Conservation (phyloP, 2,888 invertebrate species). For the Drosophila differens region DNA sequence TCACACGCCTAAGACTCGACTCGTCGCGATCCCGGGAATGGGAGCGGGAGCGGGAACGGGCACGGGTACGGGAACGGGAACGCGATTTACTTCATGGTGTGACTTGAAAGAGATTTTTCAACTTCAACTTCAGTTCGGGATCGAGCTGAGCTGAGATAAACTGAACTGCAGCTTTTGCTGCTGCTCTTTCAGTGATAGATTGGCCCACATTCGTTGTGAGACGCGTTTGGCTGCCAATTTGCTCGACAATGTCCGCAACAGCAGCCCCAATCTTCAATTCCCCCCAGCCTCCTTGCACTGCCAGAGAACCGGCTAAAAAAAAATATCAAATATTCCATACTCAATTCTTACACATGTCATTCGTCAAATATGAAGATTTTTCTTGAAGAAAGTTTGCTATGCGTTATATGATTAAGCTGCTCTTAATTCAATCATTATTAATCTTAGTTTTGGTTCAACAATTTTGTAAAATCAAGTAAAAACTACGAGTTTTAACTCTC, state of each 20-base stretch:
- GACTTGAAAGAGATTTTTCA: constrained; percentile 56
- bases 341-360: background rate
- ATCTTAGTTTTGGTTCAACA: background rate
- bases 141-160: constrained; percentile 16
- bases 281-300: background rate
- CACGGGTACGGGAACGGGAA: constrained; percentile 29
- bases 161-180: constrained; percentile 16
- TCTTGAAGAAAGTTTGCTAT: background rate
- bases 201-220: constrained; percentile 77
- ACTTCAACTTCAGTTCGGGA: constrained; percentile 13
- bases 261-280: constrained; percentile 4
- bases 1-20: constrained; percentile 65
- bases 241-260: constrained; percentile 35
- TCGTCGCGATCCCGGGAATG: constrained; percentile 38
- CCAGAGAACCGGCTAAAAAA: background rate
- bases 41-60: constrained; percentile 23
- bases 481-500: background rate
- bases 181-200: constrained; percentile 71
- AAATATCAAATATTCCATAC: background rate
- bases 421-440: background rate
- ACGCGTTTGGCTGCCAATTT: constrained; percentile 55
- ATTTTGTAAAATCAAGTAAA: background rate
- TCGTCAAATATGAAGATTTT: background rate
- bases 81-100: constrained; percentile 55
- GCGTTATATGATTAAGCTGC: background rate